Percentiles rank a stretch among this genome's conserved stretches.
Evolutionary conservation across 2,113 vertebrate species (phyloP).

Genomic region (Oceanites oceanicus): DNA sequence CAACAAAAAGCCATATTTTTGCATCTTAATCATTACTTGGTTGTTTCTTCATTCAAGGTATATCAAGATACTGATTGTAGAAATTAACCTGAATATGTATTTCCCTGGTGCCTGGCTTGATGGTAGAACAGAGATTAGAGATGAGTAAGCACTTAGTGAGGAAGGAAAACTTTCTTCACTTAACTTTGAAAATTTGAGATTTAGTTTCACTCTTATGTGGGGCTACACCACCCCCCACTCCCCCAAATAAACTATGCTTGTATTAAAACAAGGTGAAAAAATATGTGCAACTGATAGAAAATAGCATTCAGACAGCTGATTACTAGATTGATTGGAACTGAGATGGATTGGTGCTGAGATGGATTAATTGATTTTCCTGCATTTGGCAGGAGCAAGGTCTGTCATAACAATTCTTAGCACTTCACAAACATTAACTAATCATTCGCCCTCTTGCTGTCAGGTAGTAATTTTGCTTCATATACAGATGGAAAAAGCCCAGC

Average conservation of each 20-base stretch:
- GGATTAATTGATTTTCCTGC: conserved; percentile 43
- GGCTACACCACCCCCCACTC: not conserved
- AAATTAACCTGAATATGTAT: not conserved
- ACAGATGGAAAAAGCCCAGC: not conserved
- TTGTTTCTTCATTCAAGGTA: not conserved
- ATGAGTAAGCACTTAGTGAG: not conserved
- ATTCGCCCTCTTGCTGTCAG: not conserved
- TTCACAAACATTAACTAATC: conserved; percentile 3
- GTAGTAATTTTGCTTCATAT: not conserved
- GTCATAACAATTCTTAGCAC: not conserved
- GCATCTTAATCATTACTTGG: not conserved
- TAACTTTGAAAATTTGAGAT: not conserved
- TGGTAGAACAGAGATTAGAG: not conserved
- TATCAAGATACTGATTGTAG: not conserved
- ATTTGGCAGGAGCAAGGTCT: not conserved
- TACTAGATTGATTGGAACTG: not conserved
- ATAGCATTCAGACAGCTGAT: not conserved
- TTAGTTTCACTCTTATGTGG: not conserved
- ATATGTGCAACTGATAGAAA: not conserved
- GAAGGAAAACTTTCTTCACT: not conserved
- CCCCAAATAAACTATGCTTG: not conserved
- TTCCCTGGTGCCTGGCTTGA: not conserved
- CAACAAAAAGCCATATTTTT: not conserved
- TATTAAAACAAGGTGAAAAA: not conserved
- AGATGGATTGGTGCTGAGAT: not conserved